Conservation (phyloP, 1,140 invertebrate genomes). For the Lutraria rhynchaena region DNA sequence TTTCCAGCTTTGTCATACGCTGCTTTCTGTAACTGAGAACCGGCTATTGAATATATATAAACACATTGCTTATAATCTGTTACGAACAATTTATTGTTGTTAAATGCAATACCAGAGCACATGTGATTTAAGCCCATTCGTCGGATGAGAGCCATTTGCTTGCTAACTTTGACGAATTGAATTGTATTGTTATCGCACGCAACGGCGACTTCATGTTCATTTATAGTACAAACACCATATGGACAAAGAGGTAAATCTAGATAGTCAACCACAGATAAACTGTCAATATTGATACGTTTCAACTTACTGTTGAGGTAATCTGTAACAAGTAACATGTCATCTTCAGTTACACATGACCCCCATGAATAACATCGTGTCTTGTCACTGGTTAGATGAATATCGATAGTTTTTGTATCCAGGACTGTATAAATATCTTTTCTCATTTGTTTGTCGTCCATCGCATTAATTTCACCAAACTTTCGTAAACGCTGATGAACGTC, state of each 20-base stretch:
- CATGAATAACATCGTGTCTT: too few species aligned
- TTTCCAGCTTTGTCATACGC: neutral
- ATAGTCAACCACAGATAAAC: neutral
- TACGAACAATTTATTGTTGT: constrained; percentile 3
- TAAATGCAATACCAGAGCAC: constrained; percentile 19
- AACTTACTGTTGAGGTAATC: constrained; percentile 15
- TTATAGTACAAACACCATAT: neutral
- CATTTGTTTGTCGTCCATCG: too few species aligned
- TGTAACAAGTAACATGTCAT: neutral
- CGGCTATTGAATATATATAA: constrained; percentile 13
- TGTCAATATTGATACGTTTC: neutral
- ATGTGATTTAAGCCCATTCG: neutral
- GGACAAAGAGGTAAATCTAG: neutral
- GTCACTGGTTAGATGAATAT: too few species aligned
- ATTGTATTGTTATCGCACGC: neutral
- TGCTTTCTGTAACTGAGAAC: constrained; percentile 1
- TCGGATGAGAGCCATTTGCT: neutral
- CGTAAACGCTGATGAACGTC: too few species aligned
- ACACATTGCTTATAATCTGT: neutral
- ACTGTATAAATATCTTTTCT: too few species aligned
- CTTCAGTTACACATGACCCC: neutral
- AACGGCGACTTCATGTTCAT: constrained; percentile 7
- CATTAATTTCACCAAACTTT: too few species aligned
- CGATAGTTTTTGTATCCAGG: too few species aligned
- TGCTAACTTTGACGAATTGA: constrained; percentile 19